Evolutionary conservation across 2,797 vertebrate genomes (phyloP).

Genomic region (Sylvilagus floridanus): DNA sequence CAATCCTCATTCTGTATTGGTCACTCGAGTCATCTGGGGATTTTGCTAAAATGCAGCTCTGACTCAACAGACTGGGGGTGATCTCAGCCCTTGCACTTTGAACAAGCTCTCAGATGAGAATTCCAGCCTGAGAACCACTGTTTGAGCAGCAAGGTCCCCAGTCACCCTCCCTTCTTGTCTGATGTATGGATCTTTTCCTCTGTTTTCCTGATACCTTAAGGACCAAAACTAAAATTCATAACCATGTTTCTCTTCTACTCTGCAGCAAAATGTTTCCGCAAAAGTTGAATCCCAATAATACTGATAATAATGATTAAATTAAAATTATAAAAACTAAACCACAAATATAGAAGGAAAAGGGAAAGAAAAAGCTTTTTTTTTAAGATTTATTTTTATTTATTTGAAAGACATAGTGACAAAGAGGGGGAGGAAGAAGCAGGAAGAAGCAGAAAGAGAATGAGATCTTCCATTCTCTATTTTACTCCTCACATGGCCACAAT

Average conservation of each 20-base stretch:
- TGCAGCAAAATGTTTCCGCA: not conserved
- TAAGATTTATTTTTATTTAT: no score
- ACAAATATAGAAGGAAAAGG: not conserved
- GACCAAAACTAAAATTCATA: not conserved
- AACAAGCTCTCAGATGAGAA: not conserved
- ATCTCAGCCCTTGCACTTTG: not conserved
- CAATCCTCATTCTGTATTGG: not conserved
- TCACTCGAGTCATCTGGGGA: not conserved
- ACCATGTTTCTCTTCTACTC: not conserved
- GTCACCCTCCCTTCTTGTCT: not conserved
- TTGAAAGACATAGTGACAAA: no score
- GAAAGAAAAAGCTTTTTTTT: not conserved
- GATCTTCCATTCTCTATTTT: no score
- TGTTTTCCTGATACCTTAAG: not conserved
- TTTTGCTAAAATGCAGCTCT: constrained; percentile 35
- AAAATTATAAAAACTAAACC: constrained; percentile 21
- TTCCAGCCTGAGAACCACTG: not conserved
- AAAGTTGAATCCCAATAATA: not conserved
- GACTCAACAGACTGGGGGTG: not conserved
- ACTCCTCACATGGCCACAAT: no score
- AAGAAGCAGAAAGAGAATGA: no score
- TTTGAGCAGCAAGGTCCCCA: not conserved
- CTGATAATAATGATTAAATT: not conserved
- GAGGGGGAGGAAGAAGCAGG: no score
- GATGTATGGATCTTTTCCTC: not conserved